Conservation (phyloP, 2,113 vertebrate species). For the Sander vitreus region DNA sequence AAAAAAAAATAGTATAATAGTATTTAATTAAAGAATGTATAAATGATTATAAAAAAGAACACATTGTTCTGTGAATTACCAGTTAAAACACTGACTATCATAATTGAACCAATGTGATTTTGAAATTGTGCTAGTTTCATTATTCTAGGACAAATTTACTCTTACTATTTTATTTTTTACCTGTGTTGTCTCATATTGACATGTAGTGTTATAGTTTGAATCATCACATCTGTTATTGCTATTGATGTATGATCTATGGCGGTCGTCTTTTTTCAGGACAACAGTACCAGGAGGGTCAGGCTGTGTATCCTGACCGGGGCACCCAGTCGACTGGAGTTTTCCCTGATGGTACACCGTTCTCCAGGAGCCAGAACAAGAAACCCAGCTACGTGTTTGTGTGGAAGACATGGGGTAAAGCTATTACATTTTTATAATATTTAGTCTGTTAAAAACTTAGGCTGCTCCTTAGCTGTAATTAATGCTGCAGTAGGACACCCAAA, state of each 20-base stretch:
- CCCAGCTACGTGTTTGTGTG: conserved; percentile 92
- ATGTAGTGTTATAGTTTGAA: not conserved
- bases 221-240: not conserved
- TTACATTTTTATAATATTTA: not conserved
- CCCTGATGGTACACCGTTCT: conserved; percentile 88
- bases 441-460: not conserved
- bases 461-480: not conserved
- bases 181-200: not conserved
- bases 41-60: not conserved
- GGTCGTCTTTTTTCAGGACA: conserved; percentile 80
- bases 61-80: not conserved
- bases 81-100: not conserved
- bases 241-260: not conserved
- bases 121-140: not conserved
- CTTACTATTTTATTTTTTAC: not conserved
- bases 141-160: not conserved
- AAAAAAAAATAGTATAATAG: not conserved
- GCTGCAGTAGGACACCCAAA: not conserved
- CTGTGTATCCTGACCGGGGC: conserved; percentile 87
- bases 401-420: conserved; percentile 91
- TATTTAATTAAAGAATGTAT: not conserved
- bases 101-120: not conserved
- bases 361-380: conserved; percentile 67
- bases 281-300: conserved; percentile 82
- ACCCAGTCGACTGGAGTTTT: conserved; percentile 79